phyloP scores from a whole-genome alignment of 2,888 invertebrate genomes.

The Drosophila atripex region DNA sequence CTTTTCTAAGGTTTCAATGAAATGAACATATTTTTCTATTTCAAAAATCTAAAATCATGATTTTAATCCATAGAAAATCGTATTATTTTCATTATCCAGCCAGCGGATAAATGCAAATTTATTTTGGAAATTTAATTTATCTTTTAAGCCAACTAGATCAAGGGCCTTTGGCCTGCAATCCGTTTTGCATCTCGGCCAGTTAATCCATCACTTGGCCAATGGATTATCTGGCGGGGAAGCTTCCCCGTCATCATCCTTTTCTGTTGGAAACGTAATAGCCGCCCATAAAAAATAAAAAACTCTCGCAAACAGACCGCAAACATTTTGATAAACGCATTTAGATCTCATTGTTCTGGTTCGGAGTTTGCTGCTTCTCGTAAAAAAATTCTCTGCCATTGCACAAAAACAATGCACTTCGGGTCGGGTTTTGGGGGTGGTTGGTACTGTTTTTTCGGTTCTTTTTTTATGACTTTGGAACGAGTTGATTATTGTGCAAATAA shows the following conservation, averaged over 20 bases:
- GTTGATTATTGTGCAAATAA: conserved; percentile 75
- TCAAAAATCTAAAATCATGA: too few relatives aligned
- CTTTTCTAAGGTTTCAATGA: too few relatives aligned
- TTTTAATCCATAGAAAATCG: too few relatives aligned
- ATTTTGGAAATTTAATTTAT: conserved; percentile 3
- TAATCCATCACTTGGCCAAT: conserved; percentile 23
- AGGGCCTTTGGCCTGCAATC: conserved; percentile 1
- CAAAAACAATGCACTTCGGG: conserved; percentile 58
- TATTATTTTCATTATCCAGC: not conserved
- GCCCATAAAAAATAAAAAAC: conserved; percentile 33
- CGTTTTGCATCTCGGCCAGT: conserved; percentile 5
- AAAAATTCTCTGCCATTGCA: conserved; percentile 41
- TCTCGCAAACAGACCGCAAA: conserved; percentile 66
- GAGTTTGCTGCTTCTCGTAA: conserved; percentile 23
- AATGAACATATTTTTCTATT: too few relatives aligned
- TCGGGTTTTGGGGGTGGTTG: conserved; percentile 27
- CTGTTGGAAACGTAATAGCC: conserved; percentile 14
- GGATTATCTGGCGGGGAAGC: conserved; percentile 2
- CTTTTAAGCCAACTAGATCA: conserved; percentile 20
- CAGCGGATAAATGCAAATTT: not conserved
- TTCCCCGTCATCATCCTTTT: conserved; percentile 29
- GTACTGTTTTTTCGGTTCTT: conserved; percentile 29
- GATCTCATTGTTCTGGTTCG: conserved; percentile 51
- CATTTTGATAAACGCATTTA: conserved; percentile 60
- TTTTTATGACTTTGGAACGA: conserved; percentile 27